Evolutionary conservation across 2,888 invertebrate genomes (phyloP).

Genomic region (Tachina grossa): DNA sequence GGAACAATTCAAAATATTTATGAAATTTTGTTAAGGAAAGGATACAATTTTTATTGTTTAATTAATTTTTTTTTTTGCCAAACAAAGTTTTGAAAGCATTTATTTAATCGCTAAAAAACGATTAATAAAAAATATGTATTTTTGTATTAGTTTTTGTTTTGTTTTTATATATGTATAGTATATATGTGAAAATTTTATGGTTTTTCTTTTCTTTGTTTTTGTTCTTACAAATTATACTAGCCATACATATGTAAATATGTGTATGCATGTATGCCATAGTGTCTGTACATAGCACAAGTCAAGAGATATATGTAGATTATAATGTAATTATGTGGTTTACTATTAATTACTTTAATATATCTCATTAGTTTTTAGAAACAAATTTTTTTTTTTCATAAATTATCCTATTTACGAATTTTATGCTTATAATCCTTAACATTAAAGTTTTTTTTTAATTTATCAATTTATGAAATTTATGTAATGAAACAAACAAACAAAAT

Average conservation of each 20-base stretch:
- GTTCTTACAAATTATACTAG: conserved; percentile 2
- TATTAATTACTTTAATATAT: conserved; percentile 19
- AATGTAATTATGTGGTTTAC: not conserved
- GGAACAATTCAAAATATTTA: not conserved
- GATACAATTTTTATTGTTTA: too few species aligned
- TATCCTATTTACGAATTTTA: conserved; percentile 29
- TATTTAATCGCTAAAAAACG: conserved; percentile 49
- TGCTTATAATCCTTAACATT: conserved; percentile 54
- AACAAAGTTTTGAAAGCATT: conserved; percentile 24
- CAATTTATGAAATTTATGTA: conserved; percentile 45
- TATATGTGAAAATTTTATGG: conserved; percentile 44
- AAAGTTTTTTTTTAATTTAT: conserved; percentile 18
- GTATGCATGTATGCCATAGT: conserved; percentile 48
- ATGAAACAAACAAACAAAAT: conserved; percentile 79
- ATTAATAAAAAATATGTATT: conserved; percentile 45
- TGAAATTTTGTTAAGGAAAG: not conserved
- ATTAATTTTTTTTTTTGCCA: conserved; percentile 12
- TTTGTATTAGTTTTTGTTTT: conserved; percentile 7
- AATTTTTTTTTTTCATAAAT: conserved; percentile 38
- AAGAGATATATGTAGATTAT: conserved; percentile 35
- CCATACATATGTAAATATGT: conserved; percentile 29
- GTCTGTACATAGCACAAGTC: conserved; percentile 62
- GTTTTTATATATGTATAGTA: conserved; percentile 4
- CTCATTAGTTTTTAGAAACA: conserved; percentile 43
- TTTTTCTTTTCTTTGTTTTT: conserved; percentile 16